Conservation (phyloP, 2,113 vertebrate genomes). For the Syrrhaptes paradoxus region DNA sequence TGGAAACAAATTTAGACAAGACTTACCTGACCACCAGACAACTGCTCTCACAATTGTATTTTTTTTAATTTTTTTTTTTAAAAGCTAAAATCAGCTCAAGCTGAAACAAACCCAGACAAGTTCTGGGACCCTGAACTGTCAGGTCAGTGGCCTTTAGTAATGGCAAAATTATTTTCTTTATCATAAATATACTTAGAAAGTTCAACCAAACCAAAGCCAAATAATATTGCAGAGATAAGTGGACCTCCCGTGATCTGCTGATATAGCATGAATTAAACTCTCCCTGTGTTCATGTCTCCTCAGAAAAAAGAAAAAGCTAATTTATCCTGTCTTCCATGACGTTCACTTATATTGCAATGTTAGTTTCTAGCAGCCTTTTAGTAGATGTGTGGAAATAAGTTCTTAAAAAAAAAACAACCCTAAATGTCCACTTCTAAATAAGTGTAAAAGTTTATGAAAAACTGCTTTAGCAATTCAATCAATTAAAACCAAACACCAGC, state of each 20-base stretch:
- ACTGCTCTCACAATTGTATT: not conserved
- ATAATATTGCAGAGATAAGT: not conserved
- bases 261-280: not conserved
- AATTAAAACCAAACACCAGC: not conserved
- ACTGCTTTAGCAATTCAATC: not conserved
- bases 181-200: not conserved
- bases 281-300: not conserved
- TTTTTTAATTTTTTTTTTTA: not conserved
- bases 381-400: not conserved
- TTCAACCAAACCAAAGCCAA: not conserved
- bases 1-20: not conserved
- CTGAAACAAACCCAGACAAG: not conserved
- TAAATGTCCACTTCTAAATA: not conserved
- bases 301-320: not conserved
- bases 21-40: not conserved
- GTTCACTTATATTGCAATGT: not conserved
- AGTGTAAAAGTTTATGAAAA: not conserved
- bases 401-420: not conserved
- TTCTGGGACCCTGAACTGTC: not conserved
- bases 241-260: not conserved
- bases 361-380: not conserved
- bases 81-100: not conserved
- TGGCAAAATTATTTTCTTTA: not conserved
- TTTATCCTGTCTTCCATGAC: not conserved
- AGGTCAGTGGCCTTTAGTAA: not conserved